A percentile compares a stretch with the other conserved stretches of the same genome.
These are phyloP conservation scores for Crypturellus undulatus DNA, from an alignment of 2,113 vertebrate species.

Conservation along the genomic window DNA sequence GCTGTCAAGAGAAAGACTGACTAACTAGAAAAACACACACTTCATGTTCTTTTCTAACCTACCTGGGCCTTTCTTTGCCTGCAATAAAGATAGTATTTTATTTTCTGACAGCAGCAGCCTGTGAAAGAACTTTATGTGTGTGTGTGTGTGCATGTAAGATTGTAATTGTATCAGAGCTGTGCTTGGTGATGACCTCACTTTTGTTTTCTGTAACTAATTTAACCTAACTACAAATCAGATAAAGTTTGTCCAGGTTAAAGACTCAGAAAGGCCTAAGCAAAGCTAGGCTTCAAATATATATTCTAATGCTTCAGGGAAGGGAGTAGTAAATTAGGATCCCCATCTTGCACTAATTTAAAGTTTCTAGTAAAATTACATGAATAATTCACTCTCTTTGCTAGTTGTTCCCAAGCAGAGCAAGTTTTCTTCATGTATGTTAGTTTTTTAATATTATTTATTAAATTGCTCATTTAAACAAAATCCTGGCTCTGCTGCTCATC, in stretches of 20 bases:
- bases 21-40: background rate
- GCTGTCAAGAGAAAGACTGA: background rate
- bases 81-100: background rate
- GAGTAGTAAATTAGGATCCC: background rate
- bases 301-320: background rate
- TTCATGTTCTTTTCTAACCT: background rate
- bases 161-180: background rate
- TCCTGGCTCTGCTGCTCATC: background rate
- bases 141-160: background rate
- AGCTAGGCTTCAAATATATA: background rate
- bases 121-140: background rate
- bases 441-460: background rate
- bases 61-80: background rate
- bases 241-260: background rate
- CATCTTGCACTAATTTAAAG: conserved; percentile 1
- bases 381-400: background rate
- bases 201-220: background rate
- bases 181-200: background rate
- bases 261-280: background rate
- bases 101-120: conserved; percentile 11
- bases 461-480: background rate
- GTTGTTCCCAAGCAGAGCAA: background rate
- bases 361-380: background rate
- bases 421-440: background rate
- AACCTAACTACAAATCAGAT: background rate